Base-by-base conservation (phyloP, 2,888 invertebrate genomes). In the Schizaphis graminum region DNA sequence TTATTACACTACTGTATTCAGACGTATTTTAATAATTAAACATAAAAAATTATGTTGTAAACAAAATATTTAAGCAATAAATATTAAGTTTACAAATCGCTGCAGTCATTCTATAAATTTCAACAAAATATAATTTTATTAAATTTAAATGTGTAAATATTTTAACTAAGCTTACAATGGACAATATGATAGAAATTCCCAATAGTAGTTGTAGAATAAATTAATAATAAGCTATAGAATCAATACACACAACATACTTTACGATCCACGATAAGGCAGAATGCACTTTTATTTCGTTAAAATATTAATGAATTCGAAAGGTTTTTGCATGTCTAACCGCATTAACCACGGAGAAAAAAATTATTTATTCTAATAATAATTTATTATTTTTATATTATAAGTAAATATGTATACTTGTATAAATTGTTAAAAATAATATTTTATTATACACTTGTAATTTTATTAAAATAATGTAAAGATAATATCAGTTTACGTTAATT, bases 221-320 rank as follows among this genome's bases (percentile, higher is more conserved):
- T 89, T 47, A 84, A 93, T 89, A 89, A 93, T 84, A 89, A 93
- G 89, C 56, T 57, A 57, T 87, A 1, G 88, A 92, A 92, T 93
- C 93, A 89, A 93, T 93, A 93, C 13, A 88, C 10, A 53, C 8
- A 88, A 92, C 89, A 84, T 49, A 93, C 84, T 93, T 88, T 53
- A 77, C 41, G 53, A 67, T 47, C 57, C 28, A 57, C 84, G 77
- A 47, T 89, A 89, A 89, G 44, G 47, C n/a, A 84, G 28, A 89
- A 89, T 93, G 93, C 44, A 93, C 53, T 93, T 93, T 89, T 93
- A 89, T 57, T 57, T 41, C 16, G 44, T 84, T 93, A 89, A 49
- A 84, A 89, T 89, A 93, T 47, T 89, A 84, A 93, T 93, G 84
- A 85, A 93, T 57, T 84, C 47, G 35, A 47, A 89, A 84, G 89